These are phyloP conservation scores for Tringa solitaria DNA, from an alignment of 2,113 vertebrate species.

Conservation along the genomic window DNA sequence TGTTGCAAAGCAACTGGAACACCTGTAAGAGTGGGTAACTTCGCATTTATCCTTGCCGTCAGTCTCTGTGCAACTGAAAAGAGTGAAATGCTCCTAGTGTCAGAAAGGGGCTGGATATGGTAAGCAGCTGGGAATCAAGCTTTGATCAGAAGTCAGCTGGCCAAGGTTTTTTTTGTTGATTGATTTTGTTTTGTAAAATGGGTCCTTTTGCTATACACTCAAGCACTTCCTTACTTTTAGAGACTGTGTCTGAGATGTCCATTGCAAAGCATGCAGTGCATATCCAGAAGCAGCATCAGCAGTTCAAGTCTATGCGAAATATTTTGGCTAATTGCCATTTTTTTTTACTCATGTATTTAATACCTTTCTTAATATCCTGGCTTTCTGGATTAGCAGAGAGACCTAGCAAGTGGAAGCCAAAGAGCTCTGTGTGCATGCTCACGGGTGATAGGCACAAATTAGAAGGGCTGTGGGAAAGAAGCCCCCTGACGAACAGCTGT, in stretches of 20 bases:
- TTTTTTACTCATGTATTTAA: neutral
- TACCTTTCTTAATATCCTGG: neutral
- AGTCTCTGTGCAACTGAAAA: neutral
- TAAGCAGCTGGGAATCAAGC: neutral
- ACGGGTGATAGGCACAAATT: constrained; percentile 26
- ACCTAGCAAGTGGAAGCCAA: neutral
- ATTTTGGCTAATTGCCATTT: neutral
- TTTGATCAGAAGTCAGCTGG: neutral
- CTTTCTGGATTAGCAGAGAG: constrained; percentile 5
- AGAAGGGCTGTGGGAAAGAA: constrained; percentile 54
- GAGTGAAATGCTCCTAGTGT: neutral
- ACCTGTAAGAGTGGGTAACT: neutral
- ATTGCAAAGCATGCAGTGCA: neutral
- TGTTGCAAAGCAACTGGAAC: neutral
- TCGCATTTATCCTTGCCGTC: neutral
- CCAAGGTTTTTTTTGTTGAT: neutral
- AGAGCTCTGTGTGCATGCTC: constrained; percentile 49
- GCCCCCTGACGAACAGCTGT: constrained; percentile 7
- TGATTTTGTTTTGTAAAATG: neutral
- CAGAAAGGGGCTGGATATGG: neutral
- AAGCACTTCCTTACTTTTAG: neutral
- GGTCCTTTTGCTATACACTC: neutral
- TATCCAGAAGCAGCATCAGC: neutral
- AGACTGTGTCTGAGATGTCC: neutral
- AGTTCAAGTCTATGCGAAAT: neutral